Conservation (phyloP, 2,113 vertebrate genomes). For the Ochotona curzoniae region DNA sequence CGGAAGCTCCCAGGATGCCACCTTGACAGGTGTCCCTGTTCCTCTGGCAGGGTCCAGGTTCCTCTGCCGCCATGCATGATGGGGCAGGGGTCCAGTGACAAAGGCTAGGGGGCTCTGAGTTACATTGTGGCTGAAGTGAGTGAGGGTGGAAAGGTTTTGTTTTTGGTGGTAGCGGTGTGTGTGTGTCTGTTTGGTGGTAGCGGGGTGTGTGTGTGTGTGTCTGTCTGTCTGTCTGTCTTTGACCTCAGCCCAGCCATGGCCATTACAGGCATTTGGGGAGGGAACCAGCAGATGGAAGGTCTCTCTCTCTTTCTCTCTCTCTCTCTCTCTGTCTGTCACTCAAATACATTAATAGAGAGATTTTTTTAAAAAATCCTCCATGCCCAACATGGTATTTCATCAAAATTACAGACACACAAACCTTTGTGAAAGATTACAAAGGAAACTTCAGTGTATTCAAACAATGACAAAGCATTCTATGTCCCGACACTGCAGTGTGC, state of each 20-base stretch:
- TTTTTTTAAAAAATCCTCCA: no score
- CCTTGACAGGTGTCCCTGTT: neutral
- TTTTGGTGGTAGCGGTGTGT: no score
- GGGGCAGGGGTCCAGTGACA: neutral
- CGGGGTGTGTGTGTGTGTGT: no score
- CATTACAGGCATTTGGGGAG: no score
- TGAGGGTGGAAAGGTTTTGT: neutral
- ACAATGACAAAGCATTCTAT: neutral
- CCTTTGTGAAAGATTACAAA: neutral
- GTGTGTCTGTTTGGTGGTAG: no score
- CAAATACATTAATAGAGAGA: no score
- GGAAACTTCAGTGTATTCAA: neutral
- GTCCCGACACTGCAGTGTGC: neutral
- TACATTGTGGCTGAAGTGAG: neutral
- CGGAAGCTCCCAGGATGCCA: neutral
- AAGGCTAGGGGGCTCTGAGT: neutral
- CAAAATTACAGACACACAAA: conserved; percentile 5
- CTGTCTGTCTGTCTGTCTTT: no score
- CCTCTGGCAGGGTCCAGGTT: neutral
- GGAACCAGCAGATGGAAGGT: no score
- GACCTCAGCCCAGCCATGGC: no score
- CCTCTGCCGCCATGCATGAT: no score
- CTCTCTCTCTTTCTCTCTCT: no score
- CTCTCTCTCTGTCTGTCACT: no score
- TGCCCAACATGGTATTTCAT: neutral